Evolutionary conservation across 2,113 vertebrate genomes (phyloP), one percentile per base, ranked within the genome.

Genomic region (Cololabis saira): DNA sequence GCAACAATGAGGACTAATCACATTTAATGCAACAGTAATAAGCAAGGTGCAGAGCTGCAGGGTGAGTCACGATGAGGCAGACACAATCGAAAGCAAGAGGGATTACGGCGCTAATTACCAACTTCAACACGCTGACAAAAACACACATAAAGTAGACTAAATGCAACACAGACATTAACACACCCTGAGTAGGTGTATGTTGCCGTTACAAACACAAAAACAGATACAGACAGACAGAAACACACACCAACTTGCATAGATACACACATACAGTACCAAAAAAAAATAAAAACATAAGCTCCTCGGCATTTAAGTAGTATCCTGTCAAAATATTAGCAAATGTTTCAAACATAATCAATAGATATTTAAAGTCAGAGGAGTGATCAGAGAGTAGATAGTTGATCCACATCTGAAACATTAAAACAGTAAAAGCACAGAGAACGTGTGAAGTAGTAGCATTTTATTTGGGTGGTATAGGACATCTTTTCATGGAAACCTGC

Each of bases 31-130:
- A 0, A 24, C 22, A 3, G 71, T 43, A 61, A 81, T 81, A 78
- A 81, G 58, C 44, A 15, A 19, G 27, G 60, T 41, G 49, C 19
- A 63, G 44, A 16, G 22, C 30, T 13, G 13, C 55, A 43, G 8
- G 16, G 2, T 91, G 85, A 91, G 75, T 91, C 90, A 91, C 17
- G 15, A 53, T 3, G 48, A 79, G 63, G 41, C 79, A 87, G 84
- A 90, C 84, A 84, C 76, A 88, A 89, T 88, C 76, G 88, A 91
- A 91, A 90, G 88, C 87, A 65, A 19, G 50, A 75, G 40, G 66
- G 76, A 76, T 76, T 81, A 64, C 1, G 33, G 7, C 5, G 1
- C 60, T 78, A 71, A 81, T 78, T 57, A 80, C 76, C 62, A 62
- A 69, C 21, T 59, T 69, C 22, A 51, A 51, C 40, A 37, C 54